Evolutionary conservation across 2,888 invertebrate species (phyloP), one percentile per base, ranked within the genome.

Genomic region (Charanyca ferruginea): DNA sequence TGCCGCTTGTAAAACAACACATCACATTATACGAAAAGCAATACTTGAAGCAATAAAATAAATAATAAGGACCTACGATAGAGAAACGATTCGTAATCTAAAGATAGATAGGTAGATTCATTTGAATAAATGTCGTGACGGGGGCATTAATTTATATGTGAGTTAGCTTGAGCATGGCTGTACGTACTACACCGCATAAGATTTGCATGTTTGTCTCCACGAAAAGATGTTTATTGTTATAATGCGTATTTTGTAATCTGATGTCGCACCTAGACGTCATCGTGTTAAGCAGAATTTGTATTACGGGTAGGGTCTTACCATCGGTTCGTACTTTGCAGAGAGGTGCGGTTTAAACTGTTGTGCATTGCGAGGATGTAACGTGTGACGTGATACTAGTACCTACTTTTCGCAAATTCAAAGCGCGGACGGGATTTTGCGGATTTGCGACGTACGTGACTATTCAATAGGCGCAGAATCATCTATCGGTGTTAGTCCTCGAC

Each of bases 391-490:
- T 79, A 72, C 67, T 66, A 78, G 74, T 69, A 80, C n/a, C n/a
- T n/a, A n/a, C 72, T 75, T 77, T 87, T 84, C 68, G 85, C 84
- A 83, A 87, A 85, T 75, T 52, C 57, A 69, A 72, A 75, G 76
- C 71, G 73, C 61, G 57, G 68, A 53, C 35, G n/a, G n/a, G n/a
- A n/a, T n/a, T n/a, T n/a, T n/a, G n/a, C 47, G 65, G 78, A 83
- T 84, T 88, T 87, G 84, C 79, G 73, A 84, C 85, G 91, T 89
- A 93, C 93, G 93, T 93, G 93, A 91, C 93, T 73, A 80, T 82
- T 91, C 83, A 90, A 92, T 90, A 83, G 89, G 73, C 68, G 66
- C 66, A 81, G 78, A 75, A 73, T 77, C 79, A 85, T 83, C 82
- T 70, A 83, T 74, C 72, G 79, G 70, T 78, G 85, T 85, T 72